Base-by-base conservation (phyloP, 2,888 invertebrate species). In the Crioceris asparagi region DNA sequence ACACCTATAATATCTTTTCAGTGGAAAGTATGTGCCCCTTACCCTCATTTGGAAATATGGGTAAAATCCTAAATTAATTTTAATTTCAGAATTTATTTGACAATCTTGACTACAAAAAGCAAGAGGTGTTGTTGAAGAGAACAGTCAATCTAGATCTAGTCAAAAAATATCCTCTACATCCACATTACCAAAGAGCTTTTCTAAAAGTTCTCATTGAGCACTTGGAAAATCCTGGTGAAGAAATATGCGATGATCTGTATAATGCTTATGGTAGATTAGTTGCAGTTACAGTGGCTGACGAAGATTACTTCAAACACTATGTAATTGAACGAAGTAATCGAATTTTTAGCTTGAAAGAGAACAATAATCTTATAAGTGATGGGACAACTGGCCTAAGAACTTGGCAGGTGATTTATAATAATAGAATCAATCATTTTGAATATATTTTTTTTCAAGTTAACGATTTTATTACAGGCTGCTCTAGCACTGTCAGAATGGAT, bases 351-450 rank as follows among this genome's bases (percentile, higher is more conserved):
- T 61, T 85, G 34, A 73, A 74, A 48, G 86, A 86, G 62, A 82
- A 77, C 39, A 72, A 69, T 38, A 78, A 72, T 55, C 73, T 84
- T 55, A 80, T 86, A 46, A 72, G 79, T 1, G 71, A 79, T 59
- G 85, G 85, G 17, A 85, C 86, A 14, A 87, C 86, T 11, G 86
- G 86, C 17, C 66, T 86, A 48, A 75, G 75, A 48, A 80, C 77
- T 50, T 86, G 85, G 85, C 79, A 83, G 73, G 80, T 79, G 64
- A 47, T 19, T 29, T 23, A 29, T 25, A 17, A 29, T 32, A 25
- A 8, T 7, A 26, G 26, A 12, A 26, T 8, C 11, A 12, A 26
- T 26, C 12, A 11, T 26, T 26, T 26, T 11, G n/a, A 7, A 10
- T 21, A 11, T 37, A 12, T 27, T 29, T 35, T n/a, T n/a, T n/a